A percentile compares a stretch with the other conserved stretches of the same genome.
phyloP scores from a whole-genome alignment of 2,797 vertebrate species.

The Mormyrus proboscirostris region DNA sequence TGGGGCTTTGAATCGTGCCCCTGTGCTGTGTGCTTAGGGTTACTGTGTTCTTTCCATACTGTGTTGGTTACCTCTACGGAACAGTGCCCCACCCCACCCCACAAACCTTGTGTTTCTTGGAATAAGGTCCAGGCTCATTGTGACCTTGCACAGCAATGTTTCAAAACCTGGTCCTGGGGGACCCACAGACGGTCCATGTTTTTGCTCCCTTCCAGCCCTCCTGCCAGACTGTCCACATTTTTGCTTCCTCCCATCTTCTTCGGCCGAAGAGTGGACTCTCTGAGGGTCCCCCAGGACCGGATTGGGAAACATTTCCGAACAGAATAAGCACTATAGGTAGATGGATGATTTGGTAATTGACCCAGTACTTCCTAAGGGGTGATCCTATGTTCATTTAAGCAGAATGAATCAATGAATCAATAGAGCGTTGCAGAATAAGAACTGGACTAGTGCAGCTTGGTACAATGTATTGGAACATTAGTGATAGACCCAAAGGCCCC shows the following conservation, averaged over 20 bases:
- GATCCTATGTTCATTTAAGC: background rate
- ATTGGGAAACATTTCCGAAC: background rate
- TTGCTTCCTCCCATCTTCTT: background rate
- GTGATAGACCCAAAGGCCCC: background rate
- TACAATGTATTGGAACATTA: background rate
- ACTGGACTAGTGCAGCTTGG: background rate
- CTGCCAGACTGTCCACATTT: background rate
- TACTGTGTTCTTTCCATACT: background rate
- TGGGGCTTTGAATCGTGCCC: background rate
- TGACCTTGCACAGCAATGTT: background rate
- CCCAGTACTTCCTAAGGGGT: background rate
- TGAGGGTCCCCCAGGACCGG: background rate
- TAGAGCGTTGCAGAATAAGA: background rate
- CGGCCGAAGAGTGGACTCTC: background rate
- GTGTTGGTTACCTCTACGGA: background rate
- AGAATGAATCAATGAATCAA: background rate
- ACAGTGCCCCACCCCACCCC: background rate
- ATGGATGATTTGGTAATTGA: constrained; percentile 2
- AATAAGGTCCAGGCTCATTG: background rate
- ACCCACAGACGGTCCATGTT: background rate
- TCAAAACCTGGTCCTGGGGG: background rate
- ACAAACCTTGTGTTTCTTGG: background rate
- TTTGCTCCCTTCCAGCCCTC: background rate
- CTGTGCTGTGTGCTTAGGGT: background rate
- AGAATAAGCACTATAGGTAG: background rate